A percentile compares a stretch with the other conserved stretches of the same genome.
Evolutionary conservation across 37 sponge, comb jelly and placozoan genomes (phyloP).

Genomic region (Mnemiopsis leidyi): DNA sequence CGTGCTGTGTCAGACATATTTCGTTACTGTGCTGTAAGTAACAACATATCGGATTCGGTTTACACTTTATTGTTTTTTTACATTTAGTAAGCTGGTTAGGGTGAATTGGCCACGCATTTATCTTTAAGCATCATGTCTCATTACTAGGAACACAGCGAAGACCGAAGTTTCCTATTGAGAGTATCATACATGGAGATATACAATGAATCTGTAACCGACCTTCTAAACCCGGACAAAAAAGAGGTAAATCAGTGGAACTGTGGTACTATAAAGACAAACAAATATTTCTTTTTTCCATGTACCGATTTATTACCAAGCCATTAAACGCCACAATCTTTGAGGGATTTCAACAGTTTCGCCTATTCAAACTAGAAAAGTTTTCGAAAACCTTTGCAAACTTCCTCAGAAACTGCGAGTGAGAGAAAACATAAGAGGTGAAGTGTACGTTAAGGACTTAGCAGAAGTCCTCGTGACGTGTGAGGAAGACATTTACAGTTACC

Average conservation of each 20-base stretch:
- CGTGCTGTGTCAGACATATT: conserved; percentile 68
- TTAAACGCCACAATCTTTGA: too few species aligned
- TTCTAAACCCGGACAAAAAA: conserved; percentile 72
- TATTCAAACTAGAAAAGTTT: not conserved
- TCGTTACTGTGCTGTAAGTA: not conserved
- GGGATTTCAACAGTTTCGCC: too few species aligned
- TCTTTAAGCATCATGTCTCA: too few species aligned
- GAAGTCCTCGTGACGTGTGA: conserved; percentile 44
- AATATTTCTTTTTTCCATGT: too few species aligned
- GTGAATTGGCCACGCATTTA: not conserved
- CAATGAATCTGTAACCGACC: conserved; percentile 86
- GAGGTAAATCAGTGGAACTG: conserved; percentile 71
- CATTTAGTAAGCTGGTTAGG: conserved; percentile 67
- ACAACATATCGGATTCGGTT: not conserved
- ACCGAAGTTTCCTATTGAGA: conserved; percentile 76
- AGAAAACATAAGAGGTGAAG: conserved; percentile 52
- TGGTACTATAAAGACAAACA: too few species aligned
- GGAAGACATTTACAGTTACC: conserved; percentile 56
- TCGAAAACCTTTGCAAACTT: not conserved
- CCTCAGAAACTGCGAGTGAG: conserved; percentile 26
- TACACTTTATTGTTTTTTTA: conserved; percentile 53
- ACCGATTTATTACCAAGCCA: too few species aligned
- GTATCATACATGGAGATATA: conserved; percentile 89
- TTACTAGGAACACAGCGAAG: conserved; percentile 62
- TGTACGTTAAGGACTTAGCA: conserved; percentile 36